phyloP scores from a whole-genome alignment of 2,797 vertebrate genomes.

The Sciurus vulgaris region DNA sequence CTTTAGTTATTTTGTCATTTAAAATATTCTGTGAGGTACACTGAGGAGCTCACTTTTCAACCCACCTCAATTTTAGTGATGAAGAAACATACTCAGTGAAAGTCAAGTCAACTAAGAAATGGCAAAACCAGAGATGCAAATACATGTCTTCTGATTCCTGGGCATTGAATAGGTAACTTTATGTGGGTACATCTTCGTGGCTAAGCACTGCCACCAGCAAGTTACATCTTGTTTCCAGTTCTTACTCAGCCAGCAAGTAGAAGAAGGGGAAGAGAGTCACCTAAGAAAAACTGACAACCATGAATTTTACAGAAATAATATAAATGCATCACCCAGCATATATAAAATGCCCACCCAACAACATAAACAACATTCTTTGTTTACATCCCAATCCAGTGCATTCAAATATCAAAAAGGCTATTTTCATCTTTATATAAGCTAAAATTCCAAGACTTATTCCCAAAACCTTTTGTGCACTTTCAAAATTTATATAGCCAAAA shows the following conservation, averaged over 20 bases:
- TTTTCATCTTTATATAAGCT: not conserved
- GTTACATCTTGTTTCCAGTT: too few species aligned
- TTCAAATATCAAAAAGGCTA: not conserved
- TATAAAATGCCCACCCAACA: not conserved
- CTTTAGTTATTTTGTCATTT: conserved; percentile 13
- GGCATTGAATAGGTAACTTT: too few species aligned
- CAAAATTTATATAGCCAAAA: conserved; percentile 31
- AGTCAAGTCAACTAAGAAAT: too few species aligned
- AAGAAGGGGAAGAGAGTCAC: not conserved
- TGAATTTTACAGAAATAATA: conserved; percentile 22
- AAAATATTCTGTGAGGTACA: not conserved
- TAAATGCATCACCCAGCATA: not conserved
- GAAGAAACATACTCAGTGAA: too few species aligned
- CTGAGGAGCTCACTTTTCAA: conserved; percentile 10
- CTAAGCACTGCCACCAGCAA: too few species aligned
- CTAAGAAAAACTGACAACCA: conserved; percentile 25
- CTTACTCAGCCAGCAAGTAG: too few species aligned
- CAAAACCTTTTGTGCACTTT: conserved; percentile 13
- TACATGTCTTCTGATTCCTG: not conserved
- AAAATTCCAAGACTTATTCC: conserved; percentile 32
- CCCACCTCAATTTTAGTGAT: not conserved
- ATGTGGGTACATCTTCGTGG: too few species aligned
- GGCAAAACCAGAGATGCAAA: too few species aligned
- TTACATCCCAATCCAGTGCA: not conserved
- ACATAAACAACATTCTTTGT: not conserved